phyloP scores from a whole-genome alignment of 2,113 vertebrate species.

The Natator depressus region DNA sequence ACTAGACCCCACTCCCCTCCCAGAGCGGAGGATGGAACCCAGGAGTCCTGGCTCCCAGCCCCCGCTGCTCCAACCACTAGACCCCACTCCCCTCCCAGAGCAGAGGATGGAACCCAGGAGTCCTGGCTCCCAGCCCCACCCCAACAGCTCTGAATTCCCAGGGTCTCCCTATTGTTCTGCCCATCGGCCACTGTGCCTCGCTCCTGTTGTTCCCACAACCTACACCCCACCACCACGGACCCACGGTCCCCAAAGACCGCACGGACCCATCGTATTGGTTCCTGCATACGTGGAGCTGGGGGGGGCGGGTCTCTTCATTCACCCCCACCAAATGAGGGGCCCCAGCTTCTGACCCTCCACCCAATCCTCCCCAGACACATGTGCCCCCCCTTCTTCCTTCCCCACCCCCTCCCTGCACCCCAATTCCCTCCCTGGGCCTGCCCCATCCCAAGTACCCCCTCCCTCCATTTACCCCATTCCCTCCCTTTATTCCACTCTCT shows the following conservation, averaged over 20 bases:
- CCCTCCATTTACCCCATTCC: too few species aligned
- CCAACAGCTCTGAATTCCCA: conserved; percentile 33
- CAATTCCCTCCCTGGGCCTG: too few species aligned
- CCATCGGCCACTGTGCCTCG: background rate
- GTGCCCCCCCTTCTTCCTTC: background rate
- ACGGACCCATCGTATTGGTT: background rate
- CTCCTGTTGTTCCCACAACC: background rate
- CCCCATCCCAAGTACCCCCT: too few species aligned
- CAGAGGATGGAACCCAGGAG: background rate
- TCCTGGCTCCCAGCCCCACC: background rate
- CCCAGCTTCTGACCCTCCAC: too few species aligned
- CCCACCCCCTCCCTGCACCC: too few species aligned
- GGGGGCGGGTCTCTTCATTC: background rate
- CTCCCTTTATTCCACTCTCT: too few species aligned
- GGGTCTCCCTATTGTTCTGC: conserved; percentile 50
- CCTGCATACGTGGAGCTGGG: background rate
- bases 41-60: background rate
- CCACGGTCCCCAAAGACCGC: background rate
- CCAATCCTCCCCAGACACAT: background rate
- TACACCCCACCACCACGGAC: background rate
- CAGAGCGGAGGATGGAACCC: background rate
- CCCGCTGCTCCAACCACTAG: background rate
- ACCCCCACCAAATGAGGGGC: background rate
- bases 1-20: background rate
- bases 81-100: background rate